phyloP scores from a whole-genome alignment of 2,113 vertebrate species.

The Colistium nudipinnis region DNA sequence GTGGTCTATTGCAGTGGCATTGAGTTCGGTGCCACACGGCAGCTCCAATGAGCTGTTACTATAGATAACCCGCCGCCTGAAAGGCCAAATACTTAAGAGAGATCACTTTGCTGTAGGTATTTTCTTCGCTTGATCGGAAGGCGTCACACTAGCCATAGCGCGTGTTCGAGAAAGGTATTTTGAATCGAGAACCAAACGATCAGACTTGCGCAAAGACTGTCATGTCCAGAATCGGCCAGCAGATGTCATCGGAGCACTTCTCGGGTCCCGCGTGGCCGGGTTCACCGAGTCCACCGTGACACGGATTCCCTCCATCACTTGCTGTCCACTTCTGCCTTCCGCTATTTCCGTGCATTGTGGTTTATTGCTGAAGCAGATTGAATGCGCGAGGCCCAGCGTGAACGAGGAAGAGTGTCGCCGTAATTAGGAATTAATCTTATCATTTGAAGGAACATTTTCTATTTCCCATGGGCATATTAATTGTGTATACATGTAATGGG shows the following conservation, averaged over 20 bases:
- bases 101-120: too few species aligned
- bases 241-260: slow-evolving; percentile 70
- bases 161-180: too few species aligned
- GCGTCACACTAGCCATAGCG: too few species aligned
- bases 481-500: slow-evolving; percentile 74
- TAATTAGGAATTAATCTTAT: slow-evolving; percentile 78
- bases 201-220: neutral
- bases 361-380: slow-evolving; percentile 63
- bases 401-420: slow-evolving; percentile 25
- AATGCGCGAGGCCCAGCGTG: slow-evolving; percentile 33
- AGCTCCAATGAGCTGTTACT: too few species aligned
- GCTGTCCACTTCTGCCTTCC: slow-evolving; percentile 59
- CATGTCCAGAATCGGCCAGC: slow-evolving; percentile 33
- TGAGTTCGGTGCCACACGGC: too few species aligned
- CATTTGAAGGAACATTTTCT: slow-evolving; percentile 71
- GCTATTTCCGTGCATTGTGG: slow-evolving; percentile 41
- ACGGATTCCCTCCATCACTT: slow-evolving; percentile 69
- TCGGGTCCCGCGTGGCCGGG: neutral
- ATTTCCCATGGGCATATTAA: slow-evolving; percentile 75
- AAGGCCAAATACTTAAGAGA: too few species aligned
- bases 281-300: slow-evolving; percentile 76
- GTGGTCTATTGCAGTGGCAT: too few species aligned
- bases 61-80: too few species aligned
- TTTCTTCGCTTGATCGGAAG: too few species aligned
- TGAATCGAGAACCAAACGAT: too few species aligned